phyloP scores from a whole-genome alignment of 2,888 invertebrate genomes.

The Rapana venosa region DNA sequence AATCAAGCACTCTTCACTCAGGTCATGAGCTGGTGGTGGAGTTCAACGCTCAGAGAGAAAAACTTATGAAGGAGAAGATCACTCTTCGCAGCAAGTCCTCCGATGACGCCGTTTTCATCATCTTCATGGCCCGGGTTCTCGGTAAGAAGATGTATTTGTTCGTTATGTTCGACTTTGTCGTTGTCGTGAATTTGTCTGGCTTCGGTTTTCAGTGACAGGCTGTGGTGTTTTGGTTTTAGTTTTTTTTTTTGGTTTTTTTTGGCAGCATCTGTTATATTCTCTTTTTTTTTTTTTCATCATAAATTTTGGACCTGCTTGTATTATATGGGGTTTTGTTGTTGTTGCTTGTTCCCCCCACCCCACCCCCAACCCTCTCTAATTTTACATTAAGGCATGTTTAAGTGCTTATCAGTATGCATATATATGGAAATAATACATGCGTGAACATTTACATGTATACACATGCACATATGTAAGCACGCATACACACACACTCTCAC shows the following conservation, averaged over 20 bases:
- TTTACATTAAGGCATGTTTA: no score
- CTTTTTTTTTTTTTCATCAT: no score
- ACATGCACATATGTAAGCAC: neutral
- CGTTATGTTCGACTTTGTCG: no score
- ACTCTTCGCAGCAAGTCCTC: conserved; percentile 58
- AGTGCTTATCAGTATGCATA: neutral
- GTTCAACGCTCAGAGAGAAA: conserved; percentile 73
- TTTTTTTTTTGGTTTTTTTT: no score
- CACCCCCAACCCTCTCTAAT: neutral
- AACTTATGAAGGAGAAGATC: conserved; percentile 70
- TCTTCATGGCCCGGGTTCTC: conserved; percentile 71
- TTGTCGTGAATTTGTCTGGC: no score
- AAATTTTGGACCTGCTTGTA: no score
- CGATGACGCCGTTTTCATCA: conserved; percentile 57
- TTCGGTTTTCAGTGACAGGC: no score
- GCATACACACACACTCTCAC: neutral
- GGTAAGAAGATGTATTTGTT: conserved; percentile 56
- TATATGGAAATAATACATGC: neutral
- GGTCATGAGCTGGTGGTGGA: conserved; percentile 70
- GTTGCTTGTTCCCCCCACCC: neutral
- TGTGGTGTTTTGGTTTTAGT: no score
- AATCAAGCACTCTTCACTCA: conserved; percentile 54
- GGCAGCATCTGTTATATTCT: no score
- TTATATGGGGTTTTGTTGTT: neutral
- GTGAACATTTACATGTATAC: neutral